Percentiles rank a stretch among this genome's conserved stretches.
phyloP scores from a whole-genome alignment of 1,140 invertebrate species.

The Drosophila sp. region DNA sequence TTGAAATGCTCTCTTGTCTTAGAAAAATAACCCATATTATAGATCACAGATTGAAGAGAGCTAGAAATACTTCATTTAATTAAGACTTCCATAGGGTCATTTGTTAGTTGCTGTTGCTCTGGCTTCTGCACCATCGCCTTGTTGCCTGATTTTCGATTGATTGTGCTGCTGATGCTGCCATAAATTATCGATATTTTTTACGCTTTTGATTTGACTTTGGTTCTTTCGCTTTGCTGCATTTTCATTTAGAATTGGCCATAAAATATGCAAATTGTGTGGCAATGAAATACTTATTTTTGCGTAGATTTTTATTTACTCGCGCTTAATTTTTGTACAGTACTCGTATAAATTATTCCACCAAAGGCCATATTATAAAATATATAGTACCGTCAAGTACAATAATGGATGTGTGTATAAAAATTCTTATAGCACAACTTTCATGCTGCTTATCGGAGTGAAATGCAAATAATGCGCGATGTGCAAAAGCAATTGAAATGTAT shows the following conservation, averaged over 20 bases:
- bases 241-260: conserved; percentile 72
- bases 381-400: not conserved
- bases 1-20: no score
- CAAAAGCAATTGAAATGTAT: conserved; percentile 23
- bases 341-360: conserved; percentile 3
- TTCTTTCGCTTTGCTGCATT: conserved; percentile 66
- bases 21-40: no score
- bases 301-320: conserved; percentile 22
- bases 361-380: conserved; percentile 3
- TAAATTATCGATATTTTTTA: conserved; percentile 72
- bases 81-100: not conserved
- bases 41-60: not conserved
- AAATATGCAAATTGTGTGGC: conserved; percentile 71
- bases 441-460: conserved; percentile 28
- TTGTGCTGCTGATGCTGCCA: conserved; percentile 58
- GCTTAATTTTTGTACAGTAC: not conserved
- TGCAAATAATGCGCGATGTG: conserved; percentile 20
- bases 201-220: conserved; percentile 67
- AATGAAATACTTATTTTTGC: conserved; percentile 21
- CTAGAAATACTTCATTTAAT: no score
- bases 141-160: conserved; percentile 42
- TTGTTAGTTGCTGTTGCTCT: conserved; percentile 1
- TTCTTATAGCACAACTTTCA: conserved; percentile 16
- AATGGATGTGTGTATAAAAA: conserved; percentile 21
- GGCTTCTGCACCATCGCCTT: conserved; percentile 55